These are phyloP conservation scores for Sebastes schlegelii DNA, from an alignment of 2,113 vertebrate species.

Conservation along the genomic window DNA sequence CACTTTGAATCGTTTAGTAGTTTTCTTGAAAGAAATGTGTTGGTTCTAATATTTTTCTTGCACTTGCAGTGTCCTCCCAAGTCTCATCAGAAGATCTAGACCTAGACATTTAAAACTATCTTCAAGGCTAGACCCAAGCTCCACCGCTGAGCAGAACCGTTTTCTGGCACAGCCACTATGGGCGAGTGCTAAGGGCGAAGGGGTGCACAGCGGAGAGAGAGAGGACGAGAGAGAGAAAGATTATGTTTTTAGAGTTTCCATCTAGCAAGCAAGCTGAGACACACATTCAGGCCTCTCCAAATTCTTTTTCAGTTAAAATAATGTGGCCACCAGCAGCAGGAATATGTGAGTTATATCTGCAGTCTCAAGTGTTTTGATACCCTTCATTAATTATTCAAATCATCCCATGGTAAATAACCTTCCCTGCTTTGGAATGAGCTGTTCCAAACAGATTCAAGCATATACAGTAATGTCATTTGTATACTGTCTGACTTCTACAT, in stretches of 20 bases:
- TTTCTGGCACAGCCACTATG: too few species aligned
- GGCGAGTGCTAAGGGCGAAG: too few species aligned
- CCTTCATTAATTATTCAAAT: not conserved
- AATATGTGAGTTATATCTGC: not conserved
- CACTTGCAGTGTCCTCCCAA: too few species aligned
- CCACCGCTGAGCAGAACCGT: too few species aligned
- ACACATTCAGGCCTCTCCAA: too few species aligned
- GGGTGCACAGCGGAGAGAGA: too few species aligned
- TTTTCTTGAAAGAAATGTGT: not conserved
- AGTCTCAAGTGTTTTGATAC: not conserved
- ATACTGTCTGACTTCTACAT: too few species aligned
- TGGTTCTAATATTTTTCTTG: not conserved
- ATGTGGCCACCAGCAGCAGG: not conserved
- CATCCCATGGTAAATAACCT: not conserved
- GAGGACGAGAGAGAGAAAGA: too few species aligned
- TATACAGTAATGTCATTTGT: too few species aligned
- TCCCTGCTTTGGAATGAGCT: not conserved
- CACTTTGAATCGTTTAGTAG: not conserved
- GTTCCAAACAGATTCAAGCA: not conserved
- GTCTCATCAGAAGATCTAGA: too few species aligned
- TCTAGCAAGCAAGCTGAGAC: not conserved
- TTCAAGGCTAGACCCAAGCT: too few species aligned
- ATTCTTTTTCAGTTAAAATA: not conserved
- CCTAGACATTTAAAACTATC: too few species aligned
- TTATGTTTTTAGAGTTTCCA: not conserved